Percentiles rank a stretch among this genome's conserved stretches.
Conservation (phyloP, 2,113 vertebrate genomes). For the Nematolebias whitei region DNA sequence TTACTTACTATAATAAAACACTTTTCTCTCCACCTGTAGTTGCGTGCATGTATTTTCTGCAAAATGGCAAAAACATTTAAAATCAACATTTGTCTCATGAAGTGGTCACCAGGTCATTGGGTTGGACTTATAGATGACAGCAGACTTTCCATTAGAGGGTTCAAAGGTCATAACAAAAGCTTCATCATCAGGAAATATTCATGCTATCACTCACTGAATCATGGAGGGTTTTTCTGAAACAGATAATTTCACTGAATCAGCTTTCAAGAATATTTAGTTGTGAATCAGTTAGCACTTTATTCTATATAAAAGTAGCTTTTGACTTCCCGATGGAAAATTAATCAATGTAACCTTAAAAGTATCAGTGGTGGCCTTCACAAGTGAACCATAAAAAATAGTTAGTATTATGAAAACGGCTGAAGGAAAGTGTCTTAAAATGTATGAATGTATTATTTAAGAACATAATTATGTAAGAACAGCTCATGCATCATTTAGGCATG, state of each 20-base stretch:
- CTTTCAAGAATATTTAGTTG: constrained; percentile 24
- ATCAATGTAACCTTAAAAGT: constrained; percentile 11
- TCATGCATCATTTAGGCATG: background rate
- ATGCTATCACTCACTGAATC: background rate
- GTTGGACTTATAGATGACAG: background rate
- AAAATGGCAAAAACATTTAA: background rate
- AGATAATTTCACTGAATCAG: constrained; percentile 19
- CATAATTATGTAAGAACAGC: too few relatives aligned
- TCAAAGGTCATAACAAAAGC: background rate
- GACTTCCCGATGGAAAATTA: constrained; percentile 4
- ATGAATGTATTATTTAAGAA: too few relatives aligned
- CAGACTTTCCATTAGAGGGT: background rate
- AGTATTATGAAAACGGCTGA: constrained; percentile 5
- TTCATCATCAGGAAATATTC: background rate
- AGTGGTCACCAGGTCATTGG: background rate
- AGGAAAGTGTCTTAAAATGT: background rate
- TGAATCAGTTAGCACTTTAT: constrained; percentile 12
- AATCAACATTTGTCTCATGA: background rate
- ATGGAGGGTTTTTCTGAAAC: constrained; percentile 4
- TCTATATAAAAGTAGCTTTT: constrained; percentile 6
- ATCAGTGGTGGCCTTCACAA: constrained; percentile 5
- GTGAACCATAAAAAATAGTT: constrained; percentile 11
- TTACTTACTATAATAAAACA: too few relatives aligned
- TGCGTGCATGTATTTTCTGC: too few relatives aligned
- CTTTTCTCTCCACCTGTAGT: too few relatives aligned